Conservation (phyloP, 2,888 invertebrate species). For the Piscicola geometra region DNA sequence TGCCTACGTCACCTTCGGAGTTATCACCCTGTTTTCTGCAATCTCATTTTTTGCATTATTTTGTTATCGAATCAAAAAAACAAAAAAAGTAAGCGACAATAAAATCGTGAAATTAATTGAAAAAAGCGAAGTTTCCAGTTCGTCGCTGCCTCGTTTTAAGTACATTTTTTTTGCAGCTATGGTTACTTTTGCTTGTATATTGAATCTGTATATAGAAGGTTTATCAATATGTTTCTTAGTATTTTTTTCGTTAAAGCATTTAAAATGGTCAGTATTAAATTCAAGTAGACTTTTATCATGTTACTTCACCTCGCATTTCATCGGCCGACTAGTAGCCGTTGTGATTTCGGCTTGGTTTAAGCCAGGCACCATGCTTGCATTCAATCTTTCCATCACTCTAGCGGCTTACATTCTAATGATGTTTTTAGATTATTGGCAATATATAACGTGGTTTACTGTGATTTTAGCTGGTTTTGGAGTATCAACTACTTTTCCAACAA, state of each 20-base stretch:
- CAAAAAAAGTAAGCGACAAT: not conserved
- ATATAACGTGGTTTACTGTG: constrained; percentile 33
- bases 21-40: constrained; percentile 8
- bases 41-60: constrained; percentile 19
- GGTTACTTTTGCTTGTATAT: constrained; percentile 28
- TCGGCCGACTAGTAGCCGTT: constrained; percentile 33
- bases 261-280: constrained; percentile 33
- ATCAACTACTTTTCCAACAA: constrained; percentile 36
- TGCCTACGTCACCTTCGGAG: constrained; percentile 35
- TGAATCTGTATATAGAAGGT: constrained; percentile 36
- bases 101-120: not conserved
- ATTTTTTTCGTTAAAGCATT: constrained; percentile 32
- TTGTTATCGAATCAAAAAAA: not conserved
- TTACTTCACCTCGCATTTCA: constrained; percentile 29
- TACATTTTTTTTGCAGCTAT: constrained; percentile 19
- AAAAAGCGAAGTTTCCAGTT: constrained; percentile 2
- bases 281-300: constrained; percentile 28
- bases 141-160: not conserved
- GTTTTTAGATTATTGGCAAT: not conserved
- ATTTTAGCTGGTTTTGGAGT: constrained; percentile 35
- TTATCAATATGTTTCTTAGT: constrained; percentile 30
- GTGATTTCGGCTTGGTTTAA: constrained; percentile 27
- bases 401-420: constrained; percentile 29
- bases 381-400: constrained; percentile 28
- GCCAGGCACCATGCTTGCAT: constrained; percentile 30